Conservation (phyloP, 2,888 invertebrate species). For the Brenthis hecate region DNA sequence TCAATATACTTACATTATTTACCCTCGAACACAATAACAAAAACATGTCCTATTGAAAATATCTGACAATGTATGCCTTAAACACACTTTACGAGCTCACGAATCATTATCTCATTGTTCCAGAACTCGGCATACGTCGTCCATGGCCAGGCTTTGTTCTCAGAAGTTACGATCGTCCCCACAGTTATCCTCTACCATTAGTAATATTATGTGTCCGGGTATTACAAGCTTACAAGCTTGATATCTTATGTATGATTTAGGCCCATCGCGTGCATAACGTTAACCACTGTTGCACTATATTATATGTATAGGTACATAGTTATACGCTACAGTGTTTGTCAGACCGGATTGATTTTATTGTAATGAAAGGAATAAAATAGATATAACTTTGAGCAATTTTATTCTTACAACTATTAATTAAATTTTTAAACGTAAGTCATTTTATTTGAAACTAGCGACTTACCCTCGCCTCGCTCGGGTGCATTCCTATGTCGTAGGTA, state of each 20-base stretch:
- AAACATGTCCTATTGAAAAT: background rate
- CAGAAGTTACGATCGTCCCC: slow-evolving; percentile 72
- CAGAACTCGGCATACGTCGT: slow-evolving; percentile 56
- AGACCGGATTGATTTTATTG: too few species aligned
- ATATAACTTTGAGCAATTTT: too few species aligned
- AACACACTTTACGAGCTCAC: slow-evolving; percentile 59
- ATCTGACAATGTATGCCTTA: slow-evolving; percentile 4
- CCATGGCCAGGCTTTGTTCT: slow-evolving; percentile 67
- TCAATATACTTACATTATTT: background rate
- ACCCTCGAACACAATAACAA: background rate
- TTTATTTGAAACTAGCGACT: too few species aligned
- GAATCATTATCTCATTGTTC: slow-evolving; percentile 77
- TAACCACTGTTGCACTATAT: background rate
- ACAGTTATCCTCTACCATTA: slow-evolving; percentile 68
- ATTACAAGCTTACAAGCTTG: slow-evolving; percentile 58
- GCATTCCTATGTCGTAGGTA: too few species aligned
- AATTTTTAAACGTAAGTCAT: too few species aligned
- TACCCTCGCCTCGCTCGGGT: too few species aligned
- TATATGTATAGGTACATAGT: background rate
- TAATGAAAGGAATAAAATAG: too few species aligned
- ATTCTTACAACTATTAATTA: too few species aligned
- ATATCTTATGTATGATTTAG: slow-evolving; percentile 51
- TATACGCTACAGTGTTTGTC: too few species aligned
- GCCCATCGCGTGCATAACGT: slow-evolving; percentile 1
- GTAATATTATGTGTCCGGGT: slow-evolving; percentile 63